phyloP scores from a whole-genome alignment of 2,113 vertebrate species.

The Chrysochloris asiatica region DNA sequence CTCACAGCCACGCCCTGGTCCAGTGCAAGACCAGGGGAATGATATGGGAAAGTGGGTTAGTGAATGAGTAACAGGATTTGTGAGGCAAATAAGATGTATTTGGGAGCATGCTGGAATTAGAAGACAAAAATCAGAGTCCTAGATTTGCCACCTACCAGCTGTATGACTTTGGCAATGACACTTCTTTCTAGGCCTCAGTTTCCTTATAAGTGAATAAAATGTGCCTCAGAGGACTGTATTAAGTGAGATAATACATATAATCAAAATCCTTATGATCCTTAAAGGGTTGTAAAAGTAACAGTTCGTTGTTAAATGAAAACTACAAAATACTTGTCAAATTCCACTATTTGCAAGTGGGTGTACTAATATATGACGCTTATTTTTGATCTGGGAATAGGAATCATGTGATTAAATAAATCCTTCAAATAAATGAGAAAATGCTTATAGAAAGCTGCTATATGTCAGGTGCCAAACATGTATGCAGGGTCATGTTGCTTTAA shows the following conservation, averaged over 20 bases:
- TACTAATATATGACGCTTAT: not conserved
- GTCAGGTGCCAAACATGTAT: not conserved
- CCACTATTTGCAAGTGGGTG: not conserved
- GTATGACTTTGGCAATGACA: not conserved
- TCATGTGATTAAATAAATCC: conserved; percentile 6
- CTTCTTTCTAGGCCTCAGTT: conserved; percentile 51
- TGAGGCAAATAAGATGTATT: not conserved
- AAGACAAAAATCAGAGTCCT: conserved; percentile 35
- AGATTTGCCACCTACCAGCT: not conserved
- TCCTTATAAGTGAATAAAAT: not conserved
- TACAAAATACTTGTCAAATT: conserved; percentile 3
- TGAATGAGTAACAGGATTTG: conserved; percentile 30
- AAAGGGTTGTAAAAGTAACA: not conserved
- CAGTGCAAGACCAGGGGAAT: not conserved
- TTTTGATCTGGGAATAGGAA: not conserved
- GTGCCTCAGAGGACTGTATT: not conserved
- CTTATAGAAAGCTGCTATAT: not conserved
- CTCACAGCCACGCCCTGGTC: not conserved
- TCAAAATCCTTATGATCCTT: conserved; percentile 3
- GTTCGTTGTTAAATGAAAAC: not conserved
- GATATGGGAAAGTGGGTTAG: not conserved
- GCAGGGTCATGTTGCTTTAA: conserved; percentile 23
- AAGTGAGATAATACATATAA: not conserved
- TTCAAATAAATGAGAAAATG: conserved; percentile 51
- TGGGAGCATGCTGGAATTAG: not conserved